Base-by-base conservation (phyloP, 1,140 invertebrate genomes). In the Leptinotarsa undecemlineata region DNA sequence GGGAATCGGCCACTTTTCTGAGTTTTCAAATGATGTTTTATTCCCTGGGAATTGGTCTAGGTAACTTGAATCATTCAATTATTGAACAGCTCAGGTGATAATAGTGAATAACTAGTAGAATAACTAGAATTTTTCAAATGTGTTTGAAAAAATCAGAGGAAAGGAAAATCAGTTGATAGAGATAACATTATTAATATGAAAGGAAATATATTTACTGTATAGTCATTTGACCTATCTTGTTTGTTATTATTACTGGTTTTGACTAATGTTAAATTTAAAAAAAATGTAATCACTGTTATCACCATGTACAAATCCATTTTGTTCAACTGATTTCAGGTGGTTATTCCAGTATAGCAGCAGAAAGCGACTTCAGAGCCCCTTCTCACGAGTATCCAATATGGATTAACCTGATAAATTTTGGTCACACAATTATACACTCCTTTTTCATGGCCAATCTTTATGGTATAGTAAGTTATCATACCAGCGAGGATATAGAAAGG, bases 271-370 rank as follows among this genome's bases (percentile, higher is more conserved):
- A 26, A 26, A 26, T 61, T 3, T 17, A 11, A 42, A 42, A 11
- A 8, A 42, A 11, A 11, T 6, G 8, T 8, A 42, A 42, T 42
- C 8, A 33, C 33, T 11, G 8, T 33, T 11, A 33, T 33, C 8
- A 42, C 33, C 11, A 2, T 11, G 8, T 42, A 42, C 33, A 42
- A 42, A 42, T 42, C 33, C 2, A 42, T 42, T 42, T 42, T 42
- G 33, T 42, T 42, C 33, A 61, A 8, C 20, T 67, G 6, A 17
- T 70, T 70, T 70, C 47, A 70, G 68, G 68, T 51, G 68, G 68
- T 5, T 51, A 33, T 21, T 70, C 68, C 14, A 60, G 68, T 21
- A 70, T 70, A 70, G 68, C 68, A 4, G 68, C 68, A 19, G 17
- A 60, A 70, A 48, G 51, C 23, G 14, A n/a, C 6, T 70, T 70